Evolutionary conservation across 2,888 invertebrate species (phyloP).

Genomic region (Ctenicera cuprea): DNA sequence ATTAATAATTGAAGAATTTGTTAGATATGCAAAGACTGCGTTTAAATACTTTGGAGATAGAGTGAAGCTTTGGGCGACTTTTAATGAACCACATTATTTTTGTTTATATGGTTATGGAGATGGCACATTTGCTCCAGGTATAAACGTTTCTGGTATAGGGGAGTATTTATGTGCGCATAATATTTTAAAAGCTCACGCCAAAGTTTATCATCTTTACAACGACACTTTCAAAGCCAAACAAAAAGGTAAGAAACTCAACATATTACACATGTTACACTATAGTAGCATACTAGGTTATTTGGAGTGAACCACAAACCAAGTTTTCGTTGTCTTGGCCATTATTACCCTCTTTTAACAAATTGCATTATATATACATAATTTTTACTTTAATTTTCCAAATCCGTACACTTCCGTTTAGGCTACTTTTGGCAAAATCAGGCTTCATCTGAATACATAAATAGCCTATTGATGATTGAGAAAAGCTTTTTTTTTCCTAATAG

Average conservation of each 20-base stretch:
- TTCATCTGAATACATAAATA: too few relatives aligned
- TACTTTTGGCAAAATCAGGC: too few relatives aligned
- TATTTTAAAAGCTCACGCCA: constrained; percentile 71
- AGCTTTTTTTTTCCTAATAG: too few relatives aligned
- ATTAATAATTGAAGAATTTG: constrained; percentile 74
- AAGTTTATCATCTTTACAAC: constrained; percentile 68
- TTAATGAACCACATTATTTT: constrained; percentile 72
- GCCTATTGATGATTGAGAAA: too few relatives aligned
- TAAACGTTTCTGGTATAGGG: constrained; percentile 71
- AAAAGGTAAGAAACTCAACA: constrained; percentile 32
- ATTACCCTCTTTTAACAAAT: too few relatives aligned
- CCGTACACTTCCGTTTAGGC: too few relatives aligned
- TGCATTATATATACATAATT: too few relatives aligned
- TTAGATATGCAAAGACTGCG: constrained; percentile 74
- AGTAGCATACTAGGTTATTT: too few relatives aligned
- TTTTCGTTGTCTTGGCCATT: too few relatives aligned
- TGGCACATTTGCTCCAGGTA: constrained; percentile 72
- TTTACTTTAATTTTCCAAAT: too few relatives aligned
- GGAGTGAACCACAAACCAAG: too few relatives aligned
- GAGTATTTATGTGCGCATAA: constrained; percentile 77
- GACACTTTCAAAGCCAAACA: constrained; percentile 32
- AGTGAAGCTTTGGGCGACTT: constrained; percentile 72
- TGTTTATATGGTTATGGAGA: constrained; percentile 61
- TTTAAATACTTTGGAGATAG: constrained; percentile 58
- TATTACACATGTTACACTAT: not conserved